Evolutionary conservation across 2,888 invertebrate genomes (phyloP).

Genomic region (Cephus runcator): DNA sequence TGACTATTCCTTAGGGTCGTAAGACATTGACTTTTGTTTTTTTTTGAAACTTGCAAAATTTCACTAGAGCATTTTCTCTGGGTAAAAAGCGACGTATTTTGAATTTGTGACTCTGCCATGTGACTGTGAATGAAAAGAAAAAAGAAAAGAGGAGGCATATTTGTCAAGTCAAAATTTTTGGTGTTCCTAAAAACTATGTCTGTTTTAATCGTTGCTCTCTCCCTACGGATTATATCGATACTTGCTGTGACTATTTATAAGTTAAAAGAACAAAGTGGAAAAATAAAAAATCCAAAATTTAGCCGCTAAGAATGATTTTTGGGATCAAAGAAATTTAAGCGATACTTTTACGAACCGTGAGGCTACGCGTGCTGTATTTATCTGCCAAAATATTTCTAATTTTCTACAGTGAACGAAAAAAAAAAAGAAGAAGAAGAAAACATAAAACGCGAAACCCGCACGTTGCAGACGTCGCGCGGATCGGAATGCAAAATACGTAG

Average conservation of each 20-base stretch:
- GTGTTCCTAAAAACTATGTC: constrained; percentile 39
- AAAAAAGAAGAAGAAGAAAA: no score
- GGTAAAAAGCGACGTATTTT: no score
- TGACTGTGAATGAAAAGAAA: neutral
- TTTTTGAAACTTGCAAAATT: no score
- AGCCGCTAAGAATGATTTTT: constrained; percentile 39
- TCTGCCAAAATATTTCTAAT: constrained; percentile 41
- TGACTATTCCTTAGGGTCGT: no score
- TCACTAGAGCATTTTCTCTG: no score
- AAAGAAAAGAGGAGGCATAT: neutral
- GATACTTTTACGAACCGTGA: constrained; percentile 14
- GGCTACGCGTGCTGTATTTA: constrained; percentile 10
- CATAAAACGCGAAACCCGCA: no score
- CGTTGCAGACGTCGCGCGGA: no score
- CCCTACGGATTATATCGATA: constrained; percentile 32
- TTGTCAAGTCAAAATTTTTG: constrained; percentile 30
- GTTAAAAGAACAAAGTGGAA: constrained; percentile 26
- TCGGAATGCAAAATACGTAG: no score
- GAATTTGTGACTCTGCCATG: no score
- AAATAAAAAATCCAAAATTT: constrained; percentile 22
- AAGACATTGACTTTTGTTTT: no score
- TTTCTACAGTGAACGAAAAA: constrained; percentile 17
- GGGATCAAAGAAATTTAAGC: constrained; percentile 37
- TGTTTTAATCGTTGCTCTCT: constrained; percentile 27
- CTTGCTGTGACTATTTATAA: constrained; percentile 54